Conservation (phyloP, 2,888 invertebrate species). For the Atethmia centrago region DNA sequence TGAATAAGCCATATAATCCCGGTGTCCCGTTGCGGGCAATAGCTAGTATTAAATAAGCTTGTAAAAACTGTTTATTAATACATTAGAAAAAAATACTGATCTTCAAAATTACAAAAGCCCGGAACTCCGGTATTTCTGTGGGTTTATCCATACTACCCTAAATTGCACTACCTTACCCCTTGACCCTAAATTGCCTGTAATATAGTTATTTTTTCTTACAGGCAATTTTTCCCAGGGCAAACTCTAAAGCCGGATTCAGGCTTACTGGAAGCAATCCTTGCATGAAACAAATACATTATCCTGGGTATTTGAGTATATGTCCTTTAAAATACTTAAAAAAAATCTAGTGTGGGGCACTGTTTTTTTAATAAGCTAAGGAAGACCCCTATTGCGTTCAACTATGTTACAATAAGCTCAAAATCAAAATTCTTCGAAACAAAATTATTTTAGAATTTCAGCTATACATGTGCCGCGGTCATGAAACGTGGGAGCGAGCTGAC, state of each 20-base stretch:
- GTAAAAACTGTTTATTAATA: not conserved
- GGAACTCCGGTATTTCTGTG: not conserved
- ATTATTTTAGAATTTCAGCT: no score
- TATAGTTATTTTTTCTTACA: no score
- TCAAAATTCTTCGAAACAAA: not conserved
- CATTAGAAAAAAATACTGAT: no score
- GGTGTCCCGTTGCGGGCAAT: not conserved
- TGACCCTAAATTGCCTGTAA: no score
- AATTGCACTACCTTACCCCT: no score
- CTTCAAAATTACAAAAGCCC: not conserved
- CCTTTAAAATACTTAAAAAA: not conserved
- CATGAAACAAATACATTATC: not conserved
- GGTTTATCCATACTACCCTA: not conserved
- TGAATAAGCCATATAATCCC: not conserved
- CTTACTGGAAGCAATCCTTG: not conserved
- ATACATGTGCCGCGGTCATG: not conserved
- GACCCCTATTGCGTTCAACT: not conserved
- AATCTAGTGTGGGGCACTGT: not conserved
- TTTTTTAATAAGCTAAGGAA: not conserved
- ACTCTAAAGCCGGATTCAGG: not conserved
- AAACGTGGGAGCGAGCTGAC: not conserved
- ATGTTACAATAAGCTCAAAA: constrained; percentile 8
- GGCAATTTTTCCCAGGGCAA: no score
- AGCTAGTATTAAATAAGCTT: not conserved
- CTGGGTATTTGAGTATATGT: not conserved